Evolutionary conservation across 2,113 vertebrate species (phyloP).

Genomic region (Aptenodytes patagonicus): DNA sequence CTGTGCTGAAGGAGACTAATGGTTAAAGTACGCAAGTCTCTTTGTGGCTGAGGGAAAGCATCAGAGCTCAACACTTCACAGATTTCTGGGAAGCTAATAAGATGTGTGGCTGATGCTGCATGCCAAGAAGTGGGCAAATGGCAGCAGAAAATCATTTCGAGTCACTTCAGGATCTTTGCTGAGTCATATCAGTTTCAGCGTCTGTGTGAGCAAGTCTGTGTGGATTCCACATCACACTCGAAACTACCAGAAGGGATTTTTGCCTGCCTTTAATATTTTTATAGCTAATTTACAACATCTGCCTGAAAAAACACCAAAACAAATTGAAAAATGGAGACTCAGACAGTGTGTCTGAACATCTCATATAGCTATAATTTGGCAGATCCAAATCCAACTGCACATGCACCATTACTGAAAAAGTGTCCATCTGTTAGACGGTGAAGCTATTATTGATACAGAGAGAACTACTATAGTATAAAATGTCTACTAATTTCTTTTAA

Average conservation of each 20-base stretch:
- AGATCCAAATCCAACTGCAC: conserved; percentile 46
- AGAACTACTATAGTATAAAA: neutral
- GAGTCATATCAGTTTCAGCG: conserved; percentile 56
- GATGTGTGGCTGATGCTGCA: neutral
- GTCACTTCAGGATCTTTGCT: conserved; percentile 36
- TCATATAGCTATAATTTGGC: neutral
- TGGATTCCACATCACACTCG: conserved; percentile 44
- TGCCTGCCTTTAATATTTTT: conserved; percentile 61
- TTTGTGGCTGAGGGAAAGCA: conserved; percentile 34
- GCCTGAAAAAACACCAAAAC: conserved; percentile 36
- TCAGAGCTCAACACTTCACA: conserved; percentile 43
- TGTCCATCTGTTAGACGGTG: neutral
- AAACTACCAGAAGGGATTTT: conserved; percentile 33
- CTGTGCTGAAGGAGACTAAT: conserved; percentile 20
- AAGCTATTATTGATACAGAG: neutral
- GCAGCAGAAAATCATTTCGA: conserved; percentile 34
- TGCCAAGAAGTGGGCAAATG: conserved; percentile 39
- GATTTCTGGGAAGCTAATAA: conserved; percentile 47
- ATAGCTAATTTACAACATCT: conserved; percentile 65
- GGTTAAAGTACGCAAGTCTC: neutral
- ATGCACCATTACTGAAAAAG: neutral
- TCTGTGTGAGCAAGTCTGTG: conserved; percentile 21
- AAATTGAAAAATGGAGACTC: conserved; percentile 47
- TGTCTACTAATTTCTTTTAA: neutral
- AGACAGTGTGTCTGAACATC: conserved; percentile 44